Evolutionary conservation across 2,113 vertebrate species (phyloP), one percentile per base, ranked within the genome.

Genomic region (Bufo bufo): DNA sequence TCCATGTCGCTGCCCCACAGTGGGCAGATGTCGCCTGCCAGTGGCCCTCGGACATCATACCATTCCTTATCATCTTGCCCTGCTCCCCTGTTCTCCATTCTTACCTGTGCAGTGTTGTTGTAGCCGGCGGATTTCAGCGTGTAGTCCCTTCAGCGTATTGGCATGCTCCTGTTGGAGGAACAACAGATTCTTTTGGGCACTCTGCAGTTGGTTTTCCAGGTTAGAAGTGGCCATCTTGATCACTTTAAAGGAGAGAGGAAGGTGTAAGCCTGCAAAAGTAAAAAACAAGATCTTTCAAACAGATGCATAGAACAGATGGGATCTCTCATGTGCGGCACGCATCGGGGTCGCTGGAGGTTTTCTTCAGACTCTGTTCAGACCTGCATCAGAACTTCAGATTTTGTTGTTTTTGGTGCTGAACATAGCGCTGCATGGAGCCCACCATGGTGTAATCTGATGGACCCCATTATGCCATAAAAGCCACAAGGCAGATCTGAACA

Each of bases 71-170:
- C 33, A 33, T 33, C 33, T 33, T 33, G 33, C 33, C 33, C 33
- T 33, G 33, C 33, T 33, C 33, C 33, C 2, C 12, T 16, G 6
- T 33, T 8, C 1, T 58, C 54, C n/a, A 59, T 80, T 49, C 49
- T 88, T 92, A 98, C 98, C 98, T 94, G 97, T 97, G 94, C 98
- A 99, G 90, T 97, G 98, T 89, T 99, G 97, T 91, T 99, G 98
- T 88, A 99, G 94, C 17, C 97, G 94, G 3, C 96, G 94, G 88
- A 99, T 97, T 93, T 99, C 98, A 0, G 97, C 93, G 0, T 99
- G 98, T 9, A 99, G 95, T 13, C 98, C 98, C 90, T 96, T 96
- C 89, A 99, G 93, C 0, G 98, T 99, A 93, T 88, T 95, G 88
- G 97, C 96, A 0, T 99, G 98, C 65, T 99, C 97, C 81, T 97